Conservation (phyloP, 2,888 invertebrate species). For the Oxycera nigricornis region DNA sequence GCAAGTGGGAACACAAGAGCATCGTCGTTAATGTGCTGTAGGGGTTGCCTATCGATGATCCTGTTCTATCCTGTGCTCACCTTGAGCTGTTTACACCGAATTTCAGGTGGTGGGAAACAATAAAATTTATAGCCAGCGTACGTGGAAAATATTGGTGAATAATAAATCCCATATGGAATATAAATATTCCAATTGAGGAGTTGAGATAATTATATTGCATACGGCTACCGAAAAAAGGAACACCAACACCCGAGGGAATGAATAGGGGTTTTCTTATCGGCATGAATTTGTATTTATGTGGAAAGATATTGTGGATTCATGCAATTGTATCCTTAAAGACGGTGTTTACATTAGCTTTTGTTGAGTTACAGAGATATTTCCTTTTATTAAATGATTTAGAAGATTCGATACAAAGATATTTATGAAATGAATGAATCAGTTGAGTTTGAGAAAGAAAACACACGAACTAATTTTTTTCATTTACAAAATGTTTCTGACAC, state of each 20-base stretch:
- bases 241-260: background rate
- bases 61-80: constrained; percentile 6
- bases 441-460: too few species aligned
- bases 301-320: background rate
- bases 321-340: background rate
- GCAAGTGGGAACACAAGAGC: background rate
- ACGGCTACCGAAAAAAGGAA: background rate
- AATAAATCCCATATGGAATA: constrained; percentile 29
- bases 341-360: background rate
- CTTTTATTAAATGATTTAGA: background rate
- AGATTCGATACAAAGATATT: too few species aligned
- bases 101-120: constrained; percentile 13
- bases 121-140: constrained; percentile 28
- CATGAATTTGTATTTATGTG: background rate
- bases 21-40: background rate
- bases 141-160: constrained; percentile 28
- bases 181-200: constrained; percentile 12
- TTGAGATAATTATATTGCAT: constrained; percentile 8
- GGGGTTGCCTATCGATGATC: background rate
- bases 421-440: too few species aligned
- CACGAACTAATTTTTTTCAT: too few species aligned
- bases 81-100: constrained; percentile 23
- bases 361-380: background rate
- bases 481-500: too few species aligned
- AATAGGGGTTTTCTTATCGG: constrained; percentile 15